A percentile compares a stretch with the other conserved stretches of the same genome.
Evolutionary conservation across 30 jellyfish, hydroid and myxozoan genomes (phyloP).

Genomic region (Thelohanellus kitauei): DNA sequence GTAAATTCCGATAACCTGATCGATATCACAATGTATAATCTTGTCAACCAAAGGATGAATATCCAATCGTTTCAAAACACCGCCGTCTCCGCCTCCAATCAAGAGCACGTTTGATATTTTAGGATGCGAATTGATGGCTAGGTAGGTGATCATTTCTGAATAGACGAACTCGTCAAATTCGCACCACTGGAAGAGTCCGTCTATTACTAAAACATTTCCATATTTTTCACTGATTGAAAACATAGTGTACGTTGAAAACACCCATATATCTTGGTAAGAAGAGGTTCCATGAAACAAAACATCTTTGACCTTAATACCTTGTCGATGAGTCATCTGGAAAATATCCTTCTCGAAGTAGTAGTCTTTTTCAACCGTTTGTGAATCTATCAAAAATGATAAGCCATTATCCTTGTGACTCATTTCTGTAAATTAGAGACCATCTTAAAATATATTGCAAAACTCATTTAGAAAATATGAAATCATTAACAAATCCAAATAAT

Average conservation of each 20-base stretch:
- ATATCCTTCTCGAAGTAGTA: no score
- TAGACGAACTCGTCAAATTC: slow-evolving; percentile 29
- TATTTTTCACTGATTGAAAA: slow-evolving; percentile 15
- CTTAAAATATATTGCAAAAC: no score
- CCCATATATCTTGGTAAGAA: slow-evolving; percentile 21
- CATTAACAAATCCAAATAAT: no score
- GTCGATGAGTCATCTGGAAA: no score
- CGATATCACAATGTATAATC: slow-evolving; percentile 67
- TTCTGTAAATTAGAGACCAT: no score
- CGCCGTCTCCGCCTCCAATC: slow-evolving; percentile 97
- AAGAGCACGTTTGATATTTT: slow-evolving; percentile 36
- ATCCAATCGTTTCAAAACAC: slow-evolving; percentile 37
- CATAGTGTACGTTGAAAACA: slow-evolving; percentile 23
- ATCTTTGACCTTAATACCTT: slow-evolving; percentile 20
- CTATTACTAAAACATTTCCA: slow-evolving; percentile 42
- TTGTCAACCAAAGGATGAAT: slow-evolving; percentile 53
- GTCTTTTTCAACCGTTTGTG: no score
- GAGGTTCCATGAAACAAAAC: slow-evolving; percentile 20
- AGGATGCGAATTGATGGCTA: slow-evolving; percentile 30
- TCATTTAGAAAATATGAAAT: no score
- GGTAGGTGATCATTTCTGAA: slow-evolving; percentile 32
- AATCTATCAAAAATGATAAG: no score
- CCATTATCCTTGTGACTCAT: no score
- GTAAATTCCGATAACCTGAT: slow-evolving; percentile 8
- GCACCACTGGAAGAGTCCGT: slow-evolving; percentile 31